Conservation (phyloP, 2,888 invertebrate species). For the Pollenia labialis region DNA sequence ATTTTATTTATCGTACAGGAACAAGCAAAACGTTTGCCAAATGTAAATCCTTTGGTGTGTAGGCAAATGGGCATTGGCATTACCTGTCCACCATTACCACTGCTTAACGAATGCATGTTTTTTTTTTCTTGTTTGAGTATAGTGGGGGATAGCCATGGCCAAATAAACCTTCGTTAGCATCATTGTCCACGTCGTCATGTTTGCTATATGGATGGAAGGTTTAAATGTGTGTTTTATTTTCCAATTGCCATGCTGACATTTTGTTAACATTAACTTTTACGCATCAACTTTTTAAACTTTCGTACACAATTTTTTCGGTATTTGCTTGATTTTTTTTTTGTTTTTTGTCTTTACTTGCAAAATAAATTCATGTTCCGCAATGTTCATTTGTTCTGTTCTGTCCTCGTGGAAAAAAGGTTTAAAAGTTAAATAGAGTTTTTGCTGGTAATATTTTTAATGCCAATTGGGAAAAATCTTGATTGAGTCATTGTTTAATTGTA, state of each 20-base stretch:
- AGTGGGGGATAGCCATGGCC: neutral
- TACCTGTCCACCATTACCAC: constrained; percentile 58
- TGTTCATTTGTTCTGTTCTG: constrained; percentile 30
- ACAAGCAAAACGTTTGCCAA: neutral
- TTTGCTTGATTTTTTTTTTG: constrained; percentile 16
- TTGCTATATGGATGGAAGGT: neutral
- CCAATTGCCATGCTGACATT: constrained; percentile 68
- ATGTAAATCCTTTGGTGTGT: constrained; percentile 56
- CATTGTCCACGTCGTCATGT: constrained; percentile 12
- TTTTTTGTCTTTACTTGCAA: constrained; percentile 18
- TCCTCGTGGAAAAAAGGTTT: constrained; percentile 4
- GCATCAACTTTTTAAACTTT: constrained; percentile 64
- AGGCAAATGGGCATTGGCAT: constrained; percentile 42
- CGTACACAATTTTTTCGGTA: constrained; percentile 39
- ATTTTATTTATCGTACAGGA: constrained; percentile 48
- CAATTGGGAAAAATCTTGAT: constrained; percentile 19
- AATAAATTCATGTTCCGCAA: constrained; percentile 26
- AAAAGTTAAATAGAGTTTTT: constrained; percentile 47
- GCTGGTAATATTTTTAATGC: neutral
- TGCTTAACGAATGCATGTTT: constrained; percentile 47
- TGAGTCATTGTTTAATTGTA: neutral
- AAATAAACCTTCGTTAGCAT: constrained; percentile 19
- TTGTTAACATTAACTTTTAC: constrained; percentile 71
- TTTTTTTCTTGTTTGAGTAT: neutral
- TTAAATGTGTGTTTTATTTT: constrained; percentile 52